Percentiles rank a stretch among this genome's conserved stretches.
phyloP scores from a whole-genome alignment of 2,113 vertebrate genomes.

The Festucalex cinctus region DNA sequence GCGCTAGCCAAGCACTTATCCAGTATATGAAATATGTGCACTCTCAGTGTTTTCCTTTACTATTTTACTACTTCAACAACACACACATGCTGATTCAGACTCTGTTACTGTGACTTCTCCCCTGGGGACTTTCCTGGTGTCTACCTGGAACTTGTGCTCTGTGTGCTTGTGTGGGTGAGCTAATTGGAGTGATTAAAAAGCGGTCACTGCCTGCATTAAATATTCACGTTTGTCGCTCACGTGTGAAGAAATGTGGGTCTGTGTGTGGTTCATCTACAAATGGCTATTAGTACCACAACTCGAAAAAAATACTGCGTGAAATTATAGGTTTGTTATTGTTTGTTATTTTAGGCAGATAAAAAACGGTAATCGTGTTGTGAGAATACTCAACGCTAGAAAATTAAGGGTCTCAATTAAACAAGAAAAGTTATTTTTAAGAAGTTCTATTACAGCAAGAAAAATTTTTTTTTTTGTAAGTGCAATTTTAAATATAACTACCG shows the following conservation, averaged over 20 bases:
- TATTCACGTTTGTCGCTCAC: conserved; percentile 8
- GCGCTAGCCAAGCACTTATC: not conserved
- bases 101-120: not conserved
- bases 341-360: too few relatives aligned
- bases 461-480: too few relatives aligned
- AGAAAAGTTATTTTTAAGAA: too few relatives aligned
- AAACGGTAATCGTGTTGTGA: too few relatives aligned
- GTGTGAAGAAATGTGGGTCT: not conserved
- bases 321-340: too few relatives aligned
- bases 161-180: conserved; percentile 25
- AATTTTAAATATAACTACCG: not conserved
- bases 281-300: too few relatives aligned
- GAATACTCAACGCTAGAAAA: too few relatives aligned
- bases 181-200: conserved; percentile 46
- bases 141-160: conserved; percentile 29
- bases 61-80: not conserved
- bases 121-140: conserved; percentile 14
- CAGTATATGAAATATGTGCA: not conserved
- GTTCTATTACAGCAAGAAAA: too few relatives aligned
- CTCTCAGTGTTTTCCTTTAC: not conserved
- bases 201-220: conserved; percentile 22
- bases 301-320: too few relatives aligned
- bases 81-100: conserved; percentile 29
- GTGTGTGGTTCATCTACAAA: not conserved
- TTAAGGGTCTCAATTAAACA: too few relatives aligned